Conservation (phyloP, 2,797 vertebrate species). For the Philypnodon macrostomus region DNA sequence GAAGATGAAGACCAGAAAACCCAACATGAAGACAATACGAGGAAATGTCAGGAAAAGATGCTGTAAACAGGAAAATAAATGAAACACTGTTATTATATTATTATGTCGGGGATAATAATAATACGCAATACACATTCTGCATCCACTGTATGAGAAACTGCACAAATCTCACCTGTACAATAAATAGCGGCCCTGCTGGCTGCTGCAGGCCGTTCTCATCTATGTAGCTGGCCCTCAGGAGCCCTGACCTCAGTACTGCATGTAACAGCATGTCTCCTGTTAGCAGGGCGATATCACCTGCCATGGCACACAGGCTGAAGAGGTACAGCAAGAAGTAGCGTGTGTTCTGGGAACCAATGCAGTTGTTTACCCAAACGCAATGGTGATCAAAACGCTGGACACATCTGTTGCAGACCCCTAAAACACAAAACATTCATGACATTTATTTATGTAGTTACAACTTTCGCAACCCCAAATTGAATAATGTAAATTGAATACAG, state of each 20-base stretch:
- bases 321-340: slow-evolving; percentile 89
- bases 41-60: slow-evolving; percentile 94
- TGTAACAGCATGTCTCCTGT: slow-evolving; percentile 77
- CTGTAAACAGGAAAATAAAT: slow-evolving; percentile 64
- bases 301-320: slow-evolving; percentile 76
- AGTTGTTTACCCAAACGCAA: slow-evolving; percentile 97
- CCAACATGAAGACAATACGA: slow-evolving; percentile 89
- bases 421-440: slow-evolving; percentile 8
- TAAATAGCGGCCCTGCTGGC: slow-evolving; percentile 71
- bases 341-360: slow-evolving; percentile 86
- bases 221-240: slow-evolving; percentile 77
- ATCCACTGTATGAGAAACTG: no score
- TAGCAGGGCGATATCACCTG: slow-evolving; percentile 68
- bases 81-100: neutral
- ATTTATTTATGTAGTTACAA: no score
- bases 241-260: slow-evolving; percentile 74
- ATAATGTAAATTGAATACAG: no score
- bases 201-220: slow-evolving; percentile 79
- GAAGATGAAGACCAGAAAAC: slow-evolving; percentile 87
- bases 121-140: neutral
- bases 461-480: no score
- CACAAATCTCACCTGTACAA: slow-evolving; percentile 80
- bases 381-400: slow-evolving; percentile 96
- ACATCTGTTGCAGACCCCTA: slow-evolving; percentile 86
- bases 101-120: neutral